These are phyloP conservation scores for Amaurobius ferox DNA, from an alignment of 2,888 invertebrate genomes.

Conservation along the genomic window DNA sequence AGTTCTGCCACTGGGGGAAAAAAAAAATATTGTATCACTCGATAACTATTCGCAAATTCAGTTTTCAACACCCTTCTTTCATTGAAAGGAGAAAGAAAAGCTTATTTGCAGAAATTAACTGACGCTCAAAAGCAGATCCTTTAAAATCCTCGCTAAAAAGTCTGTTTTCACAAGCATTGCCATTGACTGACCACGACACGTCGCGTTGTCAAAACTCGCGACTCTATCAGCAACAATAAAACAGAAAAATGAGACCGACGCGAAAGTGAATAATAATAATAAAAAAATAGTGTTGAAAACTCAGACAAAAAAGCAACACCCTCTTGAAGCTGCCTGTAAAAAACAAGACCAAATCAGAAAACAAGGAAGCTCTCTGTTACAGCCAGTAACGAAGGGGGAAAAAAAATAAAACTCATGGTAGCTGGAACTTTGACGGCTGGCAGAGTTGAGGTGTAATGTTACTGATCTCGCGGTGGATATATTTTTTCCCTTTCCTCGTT, in stretches of 20 bases:
- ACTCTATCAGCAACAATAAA: background rate
- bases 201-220: background rate
- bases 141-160: background rate
- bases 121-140: background rate
- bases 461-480: slow-evolving; percentile 17
- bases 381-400: background rate
- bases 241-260: background rate
- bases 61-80: background rate
- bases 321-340: background rate
- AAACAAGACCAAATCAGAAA: slow-evolving; percentile 2
- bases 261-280: background rate
- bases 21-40: too few relatives aligned
- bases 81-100: too few relatives aligned
- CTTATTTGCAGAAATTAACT: too few relatives aligned
- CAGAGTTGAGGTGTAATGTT: slow-evolving; percentile 19
- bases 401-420: slow-evolving; percentile 32
- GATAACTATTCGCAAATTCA: too few relatives aligned
- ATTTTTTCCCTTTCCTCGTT: background rate
- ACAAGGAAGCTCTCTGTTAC: slow-evolving; percentile 23
- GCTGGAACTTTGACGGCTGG: slow-evolving; percentile 31
- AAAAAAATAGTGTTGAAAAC: background rate
- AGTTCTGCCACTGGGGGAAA: too few relatives aligned
- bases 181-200: slow-evolving; percentile 17
- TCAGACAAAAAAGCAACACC: slow-evolving; percentile 4
- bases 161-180: slow-evolving; percentile 1